phyloP scores from a whole-genome alignment of 2,797 vertebrate genomes.

The Sylvilagus floridanus region DNA sequence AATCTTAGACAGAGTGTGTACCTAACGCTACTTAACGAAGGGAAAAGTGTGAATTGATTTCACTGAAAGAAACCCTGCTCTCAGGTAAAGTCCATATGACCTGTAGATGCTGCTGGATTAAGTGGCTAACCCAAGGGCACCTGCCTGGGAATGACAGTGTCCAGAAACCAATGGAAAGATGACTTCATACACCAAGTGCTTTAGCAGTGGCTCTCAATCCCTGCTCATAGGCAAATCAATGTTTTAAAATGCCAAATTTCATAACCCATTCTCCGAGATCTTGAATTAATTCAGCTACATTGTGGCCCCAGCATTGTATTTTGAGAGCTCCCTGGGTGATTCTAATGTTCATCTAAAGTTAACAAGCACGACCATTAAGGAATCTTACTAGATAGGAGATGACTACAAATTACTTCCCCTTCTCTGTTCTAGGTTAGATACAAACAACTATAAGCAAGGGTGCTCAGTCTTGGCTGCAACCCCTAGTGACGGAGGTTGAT shows the following conservation, averaged over 20 bases:
- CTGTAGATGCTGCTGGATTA: background rate
- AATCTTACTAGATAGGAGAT: background rate
- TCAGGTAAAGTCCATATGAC: background rate
- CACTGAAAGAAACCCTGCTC: background rate
- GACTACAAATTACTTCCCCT: background rate
- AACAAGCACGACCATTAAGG: background rate
- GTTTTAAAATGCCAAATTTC: background rate
- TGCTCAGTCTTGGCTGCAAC: background rate
- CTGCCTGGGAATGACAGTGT: background rate
- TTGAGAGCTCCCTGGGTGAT: background rate
- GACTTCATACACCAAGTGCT: background rate
- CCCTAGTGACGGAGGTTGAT: background rate
- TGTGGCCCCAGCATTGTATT: background rate
- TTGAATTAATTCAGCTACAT: background rate
- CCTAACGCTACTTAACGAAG: background rate
- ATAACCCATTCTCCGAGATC: background rate
- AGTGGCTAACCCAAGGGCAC: background rate
- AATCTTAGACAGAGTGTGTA: background rate
- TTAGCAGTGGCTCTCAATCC: background rate
- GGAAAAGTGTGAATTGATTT: background rate
- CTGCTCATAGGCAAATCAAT: conserved; percentile 5
- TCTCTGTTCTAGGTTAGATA: background rate
- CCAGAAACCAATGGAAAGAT: background rate
- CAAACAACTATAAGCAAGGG: background rate
- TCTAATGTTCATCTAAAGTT: background rate